Percentiles rank a stretch among this genome's conserved stretches.
Evolutionary conservation across 2,797 vertebrate species (phyloP).

Genomic region (Molossus molossus): DNA sequence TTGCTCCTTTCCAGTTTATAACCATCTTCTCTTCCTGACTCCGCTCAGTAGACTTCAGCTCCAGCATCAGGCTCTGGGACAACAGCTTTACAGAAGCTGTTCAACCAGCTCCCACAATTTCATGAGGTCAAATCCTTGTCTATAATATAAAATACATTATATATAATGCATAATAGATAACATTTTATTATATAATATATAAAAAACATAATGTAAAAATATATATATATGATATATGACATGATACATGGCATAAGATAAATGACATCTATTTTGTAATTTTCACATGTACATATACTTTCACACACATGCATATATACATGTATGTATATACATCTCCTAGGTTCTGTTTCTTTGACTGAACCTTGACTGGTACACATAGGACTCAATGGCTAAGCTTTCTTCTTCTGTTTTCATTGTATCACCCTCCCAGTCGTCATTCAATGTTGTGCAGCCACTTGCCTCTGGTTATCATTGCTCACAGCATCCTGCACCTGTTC

Average conservation of each 20-base stretch:
- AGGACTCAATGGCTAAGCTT: neutral
- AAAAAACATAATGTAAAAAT: neutral
- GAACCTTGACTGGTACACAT: neutral
- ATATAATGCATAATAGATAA: neutral
- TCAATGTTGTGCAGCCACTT: neutral
- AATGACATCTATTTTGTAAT: neutral
- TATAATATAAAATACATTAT: neutral
- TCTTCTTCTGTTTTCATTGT: neutral
- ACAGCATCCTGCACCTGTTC: constrained; percentile 69
- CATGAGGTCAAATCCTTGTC: neutral
- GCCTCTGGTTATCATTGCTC: neutral
- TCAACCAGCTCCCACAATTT: neutral
- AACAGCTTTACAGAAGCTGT: neutral
- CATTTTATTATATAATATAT: neutral
- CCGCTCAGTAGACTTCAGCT: neutral
- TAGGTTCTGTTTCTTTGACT: neutral
- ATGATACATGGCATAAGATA: neutral
- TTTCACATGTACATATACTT: neutral
- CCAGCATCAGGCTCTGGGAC: neutral
- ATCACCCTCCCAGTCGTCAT: neutral
- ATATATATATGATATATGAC: neutral
- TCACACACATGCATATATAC: neutral
- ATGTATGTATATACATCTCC: neutral
- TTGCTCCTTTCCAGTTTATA: rapidly evolving
- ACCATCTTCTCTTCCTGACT: neutral